Base-by-base conservation (phyloP, 2,888 invertebrate genomes). In the Incurvaria masculella region DNA sequence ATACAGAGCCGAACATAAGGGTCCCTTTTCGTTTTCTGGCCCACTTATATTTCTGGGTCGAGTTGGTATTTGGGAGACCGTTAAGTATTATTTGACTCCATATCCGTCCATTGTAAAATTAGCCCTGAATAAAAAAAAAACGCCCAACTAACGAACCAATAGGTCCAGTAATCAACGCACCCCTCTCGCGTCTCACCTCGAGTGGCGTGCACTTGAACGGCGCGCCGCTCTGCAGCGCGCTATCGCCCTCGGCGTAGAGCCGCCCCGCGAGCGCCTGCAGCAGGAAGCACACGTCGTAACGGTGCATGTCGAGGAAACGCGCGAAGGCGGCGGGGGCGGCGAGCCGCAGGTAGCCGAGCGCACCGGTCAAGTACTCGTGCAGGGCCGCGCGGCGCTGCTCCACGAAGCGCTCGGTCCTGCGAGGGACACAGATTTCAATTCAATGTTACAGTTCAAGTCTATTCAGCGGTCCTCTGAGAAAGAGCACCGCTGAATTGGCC, bases 241-340 rank as follows among this genome's bases (percentile, higher is more conserved):
- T 72, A 62, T 92, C 90, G 11, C 90, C 92, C 68, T 87, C 87
- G 52, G 84, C 80, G 67, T 85, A 91, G 59, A 93, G 84, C 53
- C 85, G 83, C 56, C 88, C 81, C 0, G 96, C 92, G 64, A 96
- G 79, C 62, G 87, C 86, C 72, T 93, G 91, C 16, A 93, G 74
- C 55, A 97, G 71, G 63, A 91, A 94, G 61, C 88, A 88, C 56
- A 94, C 89, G 68, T 97, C 97, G 71, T 95, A 97, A 58, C 88
- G 74, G 64, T 93, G 89, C 58, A 97, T 89, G 61, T 94, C 87
- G 50, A 97, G 75, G 73, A 97, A 97, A 52, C 88, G 81, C 1
- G 92, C 88, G 56, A 96, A 81, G 50, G 85, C 83, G 53, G 86
- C 81, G 0, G 96, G 95, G 83, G 95, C 85, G 2, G 88, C 85